A percentile compares a stretch with the other conserved stretches of the same genome.
These are phyloP conservation scores for Aleiodes leptofemur DNA, from an alignment of 2,888 invertebrate species.

Conservation along the genomic window DNA sequence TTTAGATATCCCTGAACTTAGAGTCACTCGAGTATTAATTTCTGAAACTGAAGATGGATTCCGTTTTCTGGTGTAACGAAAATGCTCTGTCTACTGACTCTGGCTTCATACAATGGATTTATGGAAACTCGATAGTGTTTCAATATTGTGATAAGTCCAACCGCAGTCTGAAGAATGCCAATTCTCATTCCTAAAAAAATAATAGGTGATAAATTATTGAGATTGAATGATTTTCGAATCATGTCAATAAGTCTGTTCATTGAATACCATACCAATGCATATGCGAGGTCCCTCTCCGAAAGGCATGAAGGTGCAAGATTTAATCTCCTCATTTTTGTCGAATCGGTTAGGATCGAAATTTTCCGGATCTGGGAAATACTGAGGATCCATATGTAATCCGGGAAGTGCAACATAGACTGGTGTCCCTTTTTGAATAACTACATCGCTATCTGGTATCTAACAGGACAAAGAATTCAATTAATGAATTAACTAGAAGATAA, in stretches of 20 bases:
- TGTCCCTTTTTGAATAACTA: slow-evolving; percentile 63
- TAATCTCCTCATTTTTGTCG: slow-evolving; percentile 62
- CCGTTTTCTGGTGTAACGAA: slow-evolving; percentile 58
- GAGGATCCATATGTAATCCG: slow-evolving; percentile 63
- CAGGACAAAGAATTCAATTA: neutral
- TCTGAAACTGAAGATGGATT: slow-evolving; percentile 54
- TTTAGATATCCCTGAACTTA: too few relatives aligned
- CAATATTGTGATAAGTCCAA: slow-evolving; percentile 62
- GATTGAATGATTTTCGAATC: neutral
- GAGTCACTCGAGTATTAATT: slow-evolving; percentile 5
- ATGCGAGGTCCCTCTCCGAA: slow-evolving; percentile 66
- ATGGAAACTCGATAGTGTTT: slow-evolving; percentile 61
- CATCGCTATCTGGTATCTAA: slow-evolving; percentile 64
- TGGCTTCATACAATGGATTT: slow-evolving; percentile 53
- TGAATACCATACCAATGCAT: slow-evolving; percentile 34
- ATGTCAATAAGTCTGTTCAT: neutral
- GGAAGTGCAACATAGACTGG: slow-evolving; percentile 59
- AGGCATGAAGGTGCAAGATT: slow-evolving; percentile 62
- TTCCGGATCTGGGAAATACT: slow-evolving; percentile 58
- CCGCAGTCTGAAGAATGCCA: slow-evolving; percentile 60
- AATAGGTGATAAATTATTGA: slow-evolving; percentile 2
- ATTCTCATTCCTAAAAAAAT: slow-evolving; percentile 59
- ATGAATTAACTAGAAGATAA: neutral
- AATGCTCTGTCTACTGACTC: slow-evolving; percentile 53
- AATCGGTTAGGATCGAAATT: slow-evolving; percentile 67